Base-by-base conservation (phyloP, 2,888 invertebrate species). In the Morpho helenor region DNA sequence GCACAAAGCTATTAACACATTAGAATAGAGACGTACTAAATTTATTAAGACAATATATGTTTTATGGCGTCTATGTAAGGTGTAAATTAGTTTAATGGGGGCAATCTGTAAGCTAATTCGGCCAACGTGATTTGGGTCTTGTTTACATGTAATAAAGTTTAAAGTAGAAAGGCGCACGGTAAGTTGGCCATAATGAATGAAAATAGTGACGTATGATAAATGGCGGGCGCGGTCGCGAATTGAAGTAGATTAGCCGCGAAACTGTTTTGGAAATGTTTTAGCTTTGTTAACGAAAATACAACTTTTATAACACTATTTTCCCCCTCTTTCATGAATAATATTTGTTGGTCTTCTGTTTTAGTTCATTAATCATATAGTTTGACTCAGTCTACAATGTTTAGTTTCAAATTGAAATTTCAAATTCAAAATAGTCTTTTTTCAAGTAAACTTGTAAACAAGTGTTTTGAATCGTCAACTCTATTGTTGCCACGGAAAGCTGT, bases 141-240 rank as follows among this genome's bases (percentile, higher is more conserved):
- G 49, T 49, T 8, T 7, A 39, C 1, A 7, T 44, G 31, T 7
- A 43, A 49, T 49, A 55, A 39, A 55, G 55, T 44, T 55, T 49
- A 49, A 55, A 49, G 41, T 49, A 41, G 49, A 57, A 23, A n/a
- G 40, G n/a, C 45, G 40, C 16, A 7, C 10, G 10, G 39, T 40
- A 60, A 61, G 41, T 55, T 50, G 55, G 61, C 55, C 61, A 55
- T 82, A 83, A 84, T 83, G 80, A 84, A 84, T 81, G 80, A 75
- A 80, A 69, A 72, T 73, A 69, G 75, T 74, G 75, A 69, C 70
- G 67, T 75, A 82, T 86, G 84, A 87, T 77, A 79, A 84, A 86
- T 82, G 80, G 68, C 67, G 76, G 87, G 87, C 68, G 87, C 74
- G 87, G 84, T 70, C 69, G 68, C 69, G 75, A 77, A 72, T 80